Evolutionary conservation across 2,113 vertebrate species (phyloP), one percentile per base, ranked within the genome.

Genomic region (Ophthalmolycus amberensis): DNA sequence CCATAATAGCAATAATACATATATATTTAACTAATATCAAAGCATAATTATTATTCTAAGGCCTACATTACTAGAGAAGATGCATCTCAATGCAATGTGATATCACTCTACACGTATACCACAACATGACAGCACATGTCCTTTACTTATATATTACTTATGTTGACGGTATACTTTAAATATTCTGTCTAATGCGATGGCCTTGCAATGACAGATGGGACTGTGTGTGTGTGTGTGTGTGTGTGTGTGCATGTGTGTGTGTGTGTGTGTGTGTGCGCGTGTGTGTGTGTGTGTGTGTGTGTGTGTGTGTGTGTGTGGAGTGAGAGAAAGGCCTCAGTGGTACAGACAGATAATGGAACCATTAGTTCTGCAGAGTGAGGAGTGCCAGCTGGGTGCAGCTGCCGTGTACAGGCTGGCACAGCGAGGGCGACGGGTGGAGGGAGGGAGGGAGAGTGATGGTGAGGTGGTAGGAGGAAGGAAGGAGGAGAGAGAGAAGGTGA

Each of bases 381-480:
- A 78, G 83, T 90, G 91, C 93, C 90, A 92, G 88, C 86, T 75
- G 87, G 84, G 86, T 88, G 90, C 90, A 93, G 91, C 88, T 94
- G 93, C 44, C 2, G 79, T 77, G 93, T 84, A 80, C 88, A 86
- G 84, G 80, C 88, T 88, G 89, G 77, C 89, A 90, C 85, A 65
- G 84, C 86, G 84, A 81, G 85, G 87, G 79, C 8, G 52, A 81
- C 2, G 62, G 52, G 66, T 2, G 6, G 66, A 60, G 37, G 16
- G 58, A 40, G 50, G 44, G 46, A 59, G 69, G 32, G 73, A 73
- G 65, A 64, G 67, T 63, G 79, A 75, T 60, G 77, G 15, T 27
- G 50, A 79, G 27, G 52, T 18, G 63, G 34, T 40, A 48, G 44
- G 0, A n/a, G 50, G 68, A 46, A 63, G 29, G 50, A 16, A 38